Evolutionary conservation across 1,140 invertebrate species (phyloP), one percentile per base, ranked within the genome.

Genomic region (Tetramorium alpestre): DNA sequence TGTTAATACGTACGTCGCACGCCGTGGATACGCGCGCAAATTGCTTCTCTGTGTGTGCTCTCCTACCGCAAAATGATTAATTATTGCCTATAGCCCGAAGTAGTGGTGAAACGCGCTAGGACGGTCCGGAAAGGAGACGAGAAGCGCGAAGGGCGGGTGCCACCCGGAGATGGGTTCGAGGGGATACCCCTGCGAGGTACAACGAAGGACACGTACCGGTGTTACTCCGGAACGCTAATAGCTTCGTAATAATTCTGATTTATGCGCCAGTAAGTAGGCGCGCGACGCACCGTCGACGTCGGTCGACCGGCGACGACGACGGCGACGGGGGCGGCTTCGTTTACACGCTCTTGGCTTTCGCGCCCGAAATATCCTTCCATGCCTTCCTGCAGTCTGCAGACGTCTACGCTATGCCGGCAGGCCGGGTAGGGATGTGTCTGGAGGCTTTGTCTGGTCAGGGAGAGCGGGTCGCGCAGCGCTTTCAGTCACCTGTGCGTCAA

Each of bases 161-260:
- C 22, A 54, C 16, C 56, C 58, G 72, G 70, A 77, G 73, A 86
- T 77, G 85, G 41, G 85, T 87, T 84, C 87, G 62, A 81, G 70
- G 62, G 78, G 80, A 85, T 44, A 84, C 65, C 81, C 80, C 7
- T 22, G 62, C 22, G 41, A 69, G 70, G 64, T 65, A 88, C 51
- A 86, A 84, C 90, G 89, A 93, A 92, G 92, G 93, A 93, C 92
- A 92, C 93, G 93, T 93, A 93, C 92, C 90, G 89, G 91, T 94
- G 92, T 94, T 94, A 94, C 91, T 92, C 87, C 88, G 82, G 91
- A 91, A 93, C 90, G 93, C 91, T 94, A 94, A 94, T 95, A 93
- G 91, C 91, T 93, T 90, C 76, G 92, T 92, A 94, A 94, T 94
- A 94, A 94, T 94, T 94, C 92, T 93, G 92, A 94, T 94, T 94